Conservation (phyloP, 1,140 invertebrate species). For the Drosophila takahashii region DNA sequence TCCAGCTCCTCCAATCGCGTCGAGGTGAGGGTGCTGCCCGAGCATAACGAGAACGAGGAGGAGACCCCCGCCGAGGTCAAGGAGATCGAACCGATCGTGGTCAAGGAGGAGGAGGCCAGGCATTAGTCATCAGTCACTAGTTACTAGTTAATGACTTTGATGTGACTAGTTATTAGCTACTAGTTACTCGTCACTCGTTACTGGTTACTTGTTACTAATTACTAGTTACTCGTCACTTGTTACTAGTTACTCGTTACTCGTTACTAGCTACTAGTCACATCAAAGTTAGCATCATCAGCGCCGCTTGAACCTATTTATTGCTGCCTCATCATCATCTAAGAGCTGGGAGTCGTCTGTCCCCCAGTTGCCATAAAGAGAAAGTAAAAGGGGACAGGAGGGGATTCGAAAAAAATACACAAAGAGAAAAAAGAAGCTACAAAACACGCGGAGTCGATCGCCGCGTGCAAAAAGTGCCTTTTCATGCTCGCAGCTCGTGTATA, state of each 20-base stretch:
- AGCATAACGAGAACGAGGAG: conserved; percentile 54
- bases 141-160: conserved; percentile 4
- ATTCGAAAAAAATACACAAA: background rate
- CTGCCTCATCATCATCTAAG: conserved; percentile 41
- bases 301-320: conserved; percentile 62
- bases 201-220: too few species aligned
- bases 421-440: conserved; percentile 51
- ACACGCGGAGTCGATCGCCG: conserved; percentile 5
- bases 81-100: conserved; percentile 67
- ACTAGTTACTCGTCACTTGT: too few species aligned
- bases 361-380: conserved; percentile 60
- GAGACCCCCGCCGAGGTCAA: conserved; percentile 52
- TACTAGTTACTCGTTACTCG: too few species aligned
- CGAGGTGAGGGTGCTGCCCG: conserved; percentile 55
- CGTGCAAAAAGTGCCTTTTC: conserved; percentile 28
- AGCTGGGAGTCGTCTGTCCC: conserved; percentile 4
- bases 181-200: too few species aligned
- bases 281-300: conserved; percentile 30
- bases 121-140: conserved; percentile 66
- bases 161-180: too few species aligned
- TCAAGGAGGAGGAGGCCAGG: conserved; percentile 61
- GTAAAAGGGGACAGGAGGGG: conserved; percentile 25
- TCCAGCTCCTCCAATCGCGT: conserved; percentile 46
- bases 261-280: too few species aligned
- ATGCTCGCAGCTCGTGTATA: conserved; percentile 54